These are phyloP conservation scores for Halcyon malimbica DNA, from an alignment of 2,113 vertebrate genomes.

Conservation along the genomic window DNA sequence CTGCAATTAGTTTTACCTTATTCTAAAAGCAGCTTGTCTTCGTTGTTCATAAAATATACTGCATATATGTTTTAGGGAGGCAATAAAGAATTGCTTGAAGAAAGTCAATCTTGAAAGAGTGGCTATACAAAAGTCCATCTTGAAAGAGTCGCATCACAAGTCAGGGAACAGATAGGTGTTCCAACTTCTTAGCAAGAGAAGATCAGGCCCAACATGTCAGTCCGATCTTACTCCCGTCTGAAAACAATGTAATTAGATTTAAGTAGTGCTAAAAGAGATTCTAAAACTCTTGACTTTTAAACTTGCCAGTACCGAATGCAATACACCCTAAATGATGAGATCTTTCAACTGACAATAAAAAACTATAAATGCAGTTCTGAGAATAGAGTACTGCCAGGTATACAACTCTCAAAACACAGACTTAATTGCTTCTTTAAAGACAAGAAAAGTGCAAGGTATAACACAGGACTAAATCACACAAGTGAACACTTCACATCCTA, in stretches of 20 bases:
- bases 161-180: background rate
- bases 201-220: accelerated
- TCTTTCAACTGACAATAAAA: background rate
- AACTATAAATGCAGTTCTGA: background rate
- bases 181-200: background rate
- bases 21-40: background rate
- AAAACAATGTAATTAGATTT: background rate
- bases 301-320: accelerated
- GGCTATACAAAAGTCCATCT: background rate
- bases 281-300: background rate
- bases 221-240: background rate
- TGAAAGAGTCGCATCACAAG: too few species aligned
- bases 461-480: background rate
- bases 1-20: background rate
- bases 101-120: background rate
- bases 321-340: background rate
- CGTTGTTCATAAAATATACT: background rate
- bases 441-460: background rate
- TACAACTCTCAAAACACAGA: background rate
- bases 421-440: background rate
- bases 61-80: background rate
- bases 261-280: background rate
- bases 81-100: background rate
- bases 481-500: background rate
- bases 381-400: accelerated